A percentile compares a stretch with the other conserved stretches of the same genome.
These are phyloP conservation scores for Deroptyus accipitrinus DNA, from an alignment of 2,113 vertebrate genomes.

Conservation along the genomic window DNA sequence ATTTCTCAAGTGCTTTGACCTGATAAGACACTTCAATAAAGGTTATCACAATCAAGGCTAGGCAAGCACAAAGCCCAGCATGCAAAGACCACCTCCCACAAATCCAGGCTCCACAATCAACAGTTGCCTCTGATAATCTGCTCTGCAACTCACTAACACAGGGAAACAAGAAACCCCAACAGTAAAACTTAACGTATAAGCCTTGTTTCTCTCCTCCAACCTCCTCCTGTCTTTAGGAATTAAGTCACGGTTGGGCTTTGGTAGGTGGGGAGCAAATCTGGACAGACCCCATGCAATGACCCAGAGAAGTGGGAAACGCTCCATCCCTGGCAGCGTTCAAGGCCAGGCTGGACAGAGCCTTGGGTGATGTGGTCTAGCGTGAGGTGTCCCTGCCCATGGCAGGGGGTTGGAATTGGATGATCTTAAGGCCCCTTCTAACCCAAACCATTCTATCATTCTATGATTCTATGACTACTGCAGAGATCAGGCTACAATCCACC, in stretches of 20 bases:
- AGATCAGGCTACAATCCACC: neutral
- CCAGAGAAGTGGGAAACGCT: neutral
- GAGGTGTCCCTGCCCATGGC: neutral
- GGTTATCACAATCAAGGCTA: neutral
- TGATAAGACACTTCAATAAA: no score
- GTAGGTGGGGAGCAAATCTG: neutral
- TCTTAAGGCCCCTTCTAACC: neutral
- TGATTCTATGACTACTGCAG: neutral
- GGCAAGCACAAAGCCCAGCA: neutral
- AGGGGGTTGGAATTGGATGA: neutral
- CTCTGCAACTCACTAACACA: neutral
- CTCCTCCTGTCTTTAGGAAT: neutral
- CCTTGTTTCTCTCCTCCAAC: neutral
- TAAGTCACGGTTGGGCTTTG: neutral
- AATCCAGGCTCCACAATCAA: neutral
- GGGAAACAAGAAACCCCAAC: neutral
- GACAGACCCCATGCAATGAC: neutral
- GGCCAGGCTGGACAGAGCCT: neutral
- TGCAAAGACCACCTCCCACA: neutral
- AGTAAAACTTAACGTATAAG: neutral
- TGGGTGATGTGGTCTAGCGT: neutral
- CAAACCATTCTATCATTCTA: neutral
- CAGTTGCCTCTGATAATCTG: fast-evolving
- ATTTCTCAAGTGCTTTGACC: neutral
- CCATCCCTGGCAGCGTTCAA: neutral